phyloP scores from a whole-genome alignment of 2,113 vertebrate genomes.

The Gymnocephalus cernua region DNA sequence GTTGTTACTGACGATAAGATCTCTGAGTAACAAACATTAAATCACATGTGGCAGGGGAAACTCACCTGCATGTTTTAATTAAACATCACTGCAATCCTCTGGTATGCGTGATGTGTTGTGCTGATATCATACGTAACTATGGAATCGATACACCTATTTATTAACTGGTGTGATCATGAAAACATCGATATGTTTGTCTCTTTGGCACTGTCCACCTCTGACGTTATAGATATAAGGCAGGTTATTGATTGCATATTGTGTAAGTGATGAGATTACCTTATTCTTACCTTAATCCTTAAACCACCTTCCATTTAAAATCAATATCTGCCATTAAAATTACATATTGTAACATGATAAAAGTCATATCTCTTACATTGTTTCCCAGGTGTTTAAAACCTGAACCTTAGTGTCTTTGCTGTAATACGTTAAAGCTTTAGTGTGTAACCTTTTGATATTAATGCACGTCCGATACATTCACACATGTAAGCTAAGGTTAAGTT shows the following conservation, averaged over 20 bases:
- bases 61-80: slow-evolving; percentile 3
- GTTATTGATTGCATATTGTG: background rate
- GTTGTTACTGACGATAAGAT: slow-evolving; percentile 16
- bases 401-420: no score
- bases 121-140: background rate
- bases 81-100: background rate
- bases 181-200: background rate
- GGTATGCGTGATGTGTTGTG: slow-evolving; percentile 10
- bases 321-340: background rate
- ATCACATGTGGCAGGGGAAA: slow-evolving; percentile 23
- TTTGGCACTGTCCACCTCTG: background rate
- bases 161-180: background rate
- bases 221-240: background rate
- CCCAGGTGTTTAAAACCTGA: background rate
- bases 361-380: background rate
- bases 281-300: background rate
- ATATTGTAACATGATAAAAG: no score
- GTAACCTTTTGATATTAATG: no score
- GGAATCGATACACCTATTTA: background rate
- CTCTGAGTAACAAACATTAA: slow-evolving; percentile 36
- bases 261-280: background rate
- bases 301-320: background rate
- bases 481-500: no score
- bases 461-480: no score
- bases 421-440: no score